Evolutionary conservation across 2,797 vertebrate species (phyloP), one percentile per base, ranked within the genome.

Genomic region (Alexandromys oeconomus): DNA sequence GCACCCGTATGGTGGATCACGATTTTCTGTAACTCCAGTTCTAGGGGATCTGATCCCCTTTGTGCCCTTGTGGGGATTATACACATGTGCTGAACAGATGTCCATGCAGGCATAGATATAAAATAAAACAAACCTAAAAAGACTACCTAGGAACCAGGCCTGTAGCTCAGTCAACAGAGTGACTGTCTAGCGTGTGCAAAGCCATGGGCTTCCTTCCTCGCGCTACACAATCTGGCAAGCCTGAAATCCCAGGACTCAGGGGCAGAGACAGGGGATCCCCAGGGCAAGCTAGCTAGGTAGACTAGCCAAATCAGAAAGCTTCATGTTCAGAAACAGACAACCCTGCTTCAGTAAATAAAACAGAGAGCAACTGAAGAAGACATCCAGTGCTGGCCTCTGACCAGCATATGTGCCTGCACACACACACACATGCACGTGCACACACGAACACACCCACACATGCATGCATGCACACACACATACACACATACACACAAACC

Each of bases 401-500:
- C 9, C 40, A 43, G 37, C 27, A 63, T 17, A 46, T 31, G 27
- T 2, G 19, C 8, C 2, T 3, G 6, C 15, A 5, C 37, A 19
- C 48, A 34, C 31, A 34, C 27, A 14, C 63, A 15, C 27, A 17
- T 0, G 2, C 40, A 27, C 74, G 0, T 15, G 4, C 6, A 21
- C 19, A 57, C 57, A 11, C 0, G 46, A 10, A 48, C 10, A 12
- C 46, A 12, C 46, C 10, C 57, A 57, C 17, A 13, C 15, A 57
- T 0, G 6, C 17, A 57, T 21, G 54, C 54, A 57, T 1, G 4
- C 6, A 11, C 31, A 19, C 61, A 29, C 29, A 2, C 25, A 54
- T 3, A 54, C 27, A 48, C 1, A 13, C 5, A 59, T 5, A 61
- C 12, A 37, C 34, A 0, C 29, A 25, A 29, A 76, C 73, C 25